Evolutionary conservation across 2,113 vertebrate species (phyloP), one percentile per base, ranked within the genome.

Genomic region (Cavia aperea): DNA sequence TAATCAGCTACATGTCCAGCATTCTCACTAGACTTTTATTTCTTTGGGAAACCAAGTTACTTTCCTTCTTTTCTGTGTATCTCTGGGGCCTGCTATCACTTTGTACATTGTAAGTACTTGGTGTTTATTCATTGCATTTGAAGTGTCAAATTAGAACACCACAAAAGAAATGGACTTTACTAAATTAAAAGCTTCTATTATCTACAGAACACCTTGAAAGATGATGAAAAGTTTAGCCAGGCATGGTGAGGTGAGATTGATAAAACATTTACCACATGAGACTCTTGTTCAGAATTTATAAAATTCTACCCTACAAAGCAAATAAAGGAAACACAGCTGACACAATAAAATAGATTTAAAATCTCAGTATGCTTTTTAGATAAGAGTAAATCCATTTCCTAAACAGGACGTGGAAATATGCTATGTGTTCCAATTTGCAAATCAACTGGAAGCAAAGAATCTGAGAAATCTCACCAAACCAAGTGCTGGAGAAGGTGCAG

Each of bases 321-420:
- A 89, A 75, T 56, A 95, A 92, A 82, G 56, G 43, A 91, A 73
- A 81, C 58, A 66, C 43, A 83, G 79, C 89, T 46, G 36, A 62
- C 65, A 81, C 51, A 68, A 83, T 73, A 66, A 75, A 85, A 56
- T 43, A 29, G 58, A 68, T 89, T 89, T 60, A 18, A 78, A 93
- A 68, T 56, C 18, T 87, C 39, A 66, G 9, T 68, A 39, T 58
- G 10, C 16, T 70, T 62, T 90, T 92, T 66, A 86, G 33, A 84
- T n/a, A 78, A 92, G 60, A 84, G 39, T 89, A 89, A 89, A 86
- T 75, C 49, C 46, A 43, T 79, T 87, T 92, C 26, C n/a, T 91
- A 39, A 68, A 94, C 26, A 63, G 23, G 31, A 68, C 58, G 63
- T 43, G 51, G 90, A 89, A 46, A 84, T 83, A 58, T 73, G 12